phyloP scores from a whole-genome alignment of 2,797 vertebrate genomes.

The Fistularia commersonii region DNA sequence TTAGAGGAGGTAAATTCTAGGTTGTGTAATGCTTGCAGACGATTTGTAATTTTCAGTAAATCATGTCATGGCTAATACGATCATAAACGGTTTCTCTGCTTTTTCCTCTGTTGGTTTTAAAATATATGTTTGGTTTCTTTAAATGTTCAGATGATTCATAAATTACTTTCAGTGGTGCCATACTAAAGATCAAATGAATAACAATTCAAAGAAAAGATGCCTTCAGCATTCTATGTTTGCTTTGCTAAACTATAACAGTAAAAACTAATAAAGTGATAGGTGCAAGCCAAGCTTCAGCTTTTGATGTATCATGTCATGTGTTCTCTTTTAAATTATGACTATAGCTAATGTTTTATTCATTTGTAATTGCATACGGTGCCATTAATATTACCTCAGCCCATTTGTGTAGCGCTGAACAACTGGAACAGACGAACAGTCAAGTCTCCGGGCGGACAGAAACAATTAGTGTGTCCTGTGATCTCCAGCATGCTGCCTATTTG shows the following conservation, averaged over 20 bases:
- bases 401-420: constrained; percentile 27
- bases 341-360: constrained; percentile 9
- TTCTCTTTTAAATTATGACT: constrained; percentile 16
- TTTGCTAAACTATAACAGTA: constrained; percentile 87
- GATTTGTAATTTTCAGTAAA: constrained; percentile 77
- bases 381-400: constrained; percentile 8
- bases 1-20: constrained; percentile 68
- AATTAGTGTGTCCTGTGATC: constrained; percentile 55
- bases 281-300: constrained; percentile 56
- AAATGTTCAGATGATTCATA: constrained; percentile 65
- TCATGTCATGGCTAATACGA: constrained; percentile 74
- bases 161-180: constrained; percentile 82
- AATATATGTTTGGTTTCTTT: constrained; percentile 56
- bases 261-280: constrained; percentile 77
- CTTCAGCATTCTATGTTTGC: constrained; percentile 92
- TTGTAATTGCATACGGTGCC: constrained; percentile 5
- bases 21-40: constrained; percentile 81
- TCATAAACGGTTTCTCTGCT: constrained; percentile 68
- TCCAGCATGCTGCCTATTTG: constrained; percentile 23
- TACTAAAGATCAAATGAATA: constrained; percentile 74
- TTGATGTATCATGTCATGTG: constrained; percentile 14
- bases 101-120: constrained; percentile 45
- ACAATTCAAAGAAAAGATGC: constrained; percentile 80
- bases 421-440: constrained; percentile 23
- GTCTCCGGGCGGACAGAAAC: constrained; percentile 38